Conservation (phyloP, 2,113 vertebrate genomes). For the Podarcis cretensis region DNA sequence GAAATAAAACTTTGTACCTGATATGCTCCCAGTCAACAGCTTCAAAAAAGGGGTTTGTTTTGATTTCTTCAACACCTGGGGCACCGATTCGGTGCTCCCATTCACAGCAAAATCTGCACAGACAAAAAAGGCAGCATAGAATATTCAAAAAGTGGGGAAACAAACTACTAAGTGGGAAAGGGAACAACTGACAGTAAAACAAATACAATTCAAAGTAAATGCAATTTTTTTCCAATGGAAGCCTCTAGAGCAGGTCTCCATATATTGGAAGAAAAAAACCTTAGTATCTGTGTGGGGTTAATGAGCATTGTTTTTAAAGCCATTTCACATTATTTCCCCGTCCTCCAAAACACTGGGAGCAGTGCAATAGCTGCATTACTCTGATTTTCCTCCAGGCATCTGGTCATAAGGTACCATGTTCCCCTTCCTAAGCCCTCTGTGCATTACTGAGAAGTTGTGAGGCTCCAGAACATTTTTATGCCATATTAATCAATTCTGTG, state of each 20-base stretch:
- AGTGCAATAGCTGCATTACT: not conserved
- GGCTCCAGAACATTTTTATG: no score
- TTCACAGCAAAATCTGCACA: slow-evolving; percentile 97
- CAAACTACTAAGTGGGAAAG: not conserved
- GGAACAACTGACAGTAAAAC: not conserved
- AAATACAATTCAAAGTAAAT: not conserved
- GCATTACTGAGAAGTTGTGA: not conserved
- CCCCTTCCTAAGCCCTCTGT: not conserved
- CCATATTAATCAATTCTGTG: no score
- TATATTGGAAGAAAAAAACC: not conserved
- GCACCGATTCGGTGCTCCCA: slow-evolving; percentile 94
- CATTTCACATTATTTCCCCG: not conserved
- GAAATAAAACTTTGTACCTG: slow-evolving; percentile 80
- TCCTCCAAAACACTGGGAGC: not conserved
- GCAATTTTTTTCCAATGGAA: not conserved
- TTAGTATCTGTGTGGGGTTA: no score
- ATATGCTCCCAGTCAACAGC: slow-evolving; percentile 99
- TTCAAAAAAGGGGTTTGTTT: slow-evolving; percentile 96
- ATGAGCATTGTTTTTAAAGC: no score
- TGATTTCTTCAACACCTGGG: slow-evolving; percentile 92
- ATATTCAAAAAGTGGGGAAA: slow-evolving; percentile 23
- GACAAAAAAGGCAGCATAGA: slow-evolving; percentile 66
- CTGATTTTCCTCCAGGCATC: not conserved
- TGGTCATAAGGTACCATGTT: not conserved
- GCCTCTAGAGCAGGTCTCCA: not conserved